Evolutionary conservation across 2,797 vertebrate genomes (phyloP).

Genomic region (Tokudaia muenninki): DNA sequence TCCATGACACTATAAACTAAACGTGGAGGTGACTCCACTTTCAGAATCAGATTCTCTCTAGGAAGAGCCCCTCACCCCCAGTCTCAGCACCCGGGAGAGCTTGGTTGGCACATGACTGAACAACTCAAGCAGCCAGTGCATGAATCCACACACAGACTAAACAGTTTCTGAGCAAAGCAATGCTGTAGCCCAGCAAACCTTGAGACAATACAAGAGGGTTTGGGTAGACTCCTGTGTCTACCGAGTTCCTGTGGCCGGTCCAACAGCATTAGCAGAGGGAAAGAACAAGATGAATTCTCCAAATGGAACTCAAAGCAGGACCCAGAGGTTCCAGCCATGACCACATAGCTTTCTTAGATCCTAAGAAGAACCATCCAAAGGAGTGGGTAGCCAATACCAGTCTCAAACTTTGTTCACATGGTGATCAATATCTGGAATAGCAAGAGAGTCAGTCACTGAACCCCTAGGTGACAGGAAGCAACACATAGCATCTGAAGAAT

Average conservation of each 20-base stretch:
- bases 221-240: background rate
- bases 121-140: background rate
- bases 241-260: background rate
- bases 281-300: background rate
- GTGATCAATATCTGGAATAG: background rate
- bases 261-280: background rate
- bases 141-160: slow-evolving; percentile 9
- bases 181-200: background rate
- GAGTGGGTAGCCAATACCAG: background rate
- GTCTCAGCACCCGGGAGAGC: background rate
- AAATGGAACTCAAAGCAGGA: background rate
- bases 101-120: background rate
- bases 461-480: background rate
- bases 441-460: slow-evolving; percentile 39
- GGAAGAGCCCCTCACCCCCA: background rate
- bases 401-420: background rate
- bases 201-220: background rate
- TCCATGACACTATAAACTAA: background rate
- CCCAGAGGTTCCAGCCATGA: background rate
- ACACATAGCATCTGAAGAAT: background rate
- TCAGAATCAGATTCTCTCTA: background rate
- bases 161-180: background rate
- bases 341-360: background rate
- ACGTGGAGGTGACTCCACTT: background rate
- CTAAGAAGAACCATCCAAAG: background rate